phyloP scores from a whole-genome alignment of 1,140 invertebrate species.

The Aphis gossypii region DNA sequence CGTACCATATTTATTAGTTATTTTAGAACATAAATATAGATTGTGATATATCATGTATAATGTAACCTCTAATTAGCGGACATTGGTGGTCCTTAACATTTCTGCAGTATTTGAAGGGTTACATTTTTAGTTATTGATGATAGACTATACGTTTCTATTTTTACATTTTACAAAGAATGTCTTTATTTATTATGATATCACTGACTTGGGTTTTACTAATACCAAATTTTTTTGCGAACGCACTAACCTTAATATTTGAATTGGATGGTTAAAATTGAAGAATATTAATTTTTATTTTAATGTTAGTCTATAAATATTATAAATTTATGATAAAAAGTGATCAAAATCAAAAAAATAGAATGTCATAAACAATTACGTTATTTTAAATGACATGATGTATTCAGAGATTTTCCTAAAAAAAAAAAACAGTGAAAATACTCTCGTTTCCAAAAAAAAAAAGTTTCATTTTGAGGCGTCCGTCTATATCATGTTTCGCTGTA shows the following conservation, averaged over 20 bases:
- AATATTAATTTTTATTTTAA: too few relatives aligned
- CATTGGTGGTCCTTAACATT: too few relatives aligned
- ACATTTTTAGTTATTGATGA: not conserved
- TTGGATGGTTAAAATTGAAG: too few relatives aligned
- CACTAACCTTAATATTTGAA: too few relatives aligned
- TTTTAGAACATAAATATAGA: not conserved
- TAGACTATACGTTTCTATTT: not conserved
- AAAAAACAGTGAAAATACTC: not conserved
- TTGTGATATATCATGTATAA: not conserved
- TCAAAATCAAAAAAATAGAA: not conserved
- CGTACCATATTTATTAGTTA: too few relatives aligned
- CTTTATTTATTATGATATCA: not conserved
- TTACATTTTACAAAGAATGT: not conserved
- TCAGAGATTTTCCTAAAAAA: not conserved
- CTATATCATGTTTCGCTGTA: too few relatives aligned
- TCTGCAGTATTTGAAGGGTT: not conserved
- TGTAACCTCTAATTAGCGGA: not conserved
- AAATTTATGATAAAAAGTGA: not conserved
- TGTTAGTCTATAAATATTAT: not conserved
- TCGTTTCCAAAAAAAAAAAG: too few relatives aligned
- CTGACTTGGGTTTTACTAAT: too few relatives aligned
- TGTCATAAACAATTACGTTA: not conserved
- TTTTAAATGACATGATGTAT: not conserved
- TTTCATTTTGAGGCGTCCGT: too few relatives aligned
- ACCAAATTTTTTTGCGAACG: too few relatives aligned